These are phyloP conservation scores for Muscicapa striata DNA, from an alignment of 2,797 vertebrate genomes.

Conservation along the genomic window DNA sequence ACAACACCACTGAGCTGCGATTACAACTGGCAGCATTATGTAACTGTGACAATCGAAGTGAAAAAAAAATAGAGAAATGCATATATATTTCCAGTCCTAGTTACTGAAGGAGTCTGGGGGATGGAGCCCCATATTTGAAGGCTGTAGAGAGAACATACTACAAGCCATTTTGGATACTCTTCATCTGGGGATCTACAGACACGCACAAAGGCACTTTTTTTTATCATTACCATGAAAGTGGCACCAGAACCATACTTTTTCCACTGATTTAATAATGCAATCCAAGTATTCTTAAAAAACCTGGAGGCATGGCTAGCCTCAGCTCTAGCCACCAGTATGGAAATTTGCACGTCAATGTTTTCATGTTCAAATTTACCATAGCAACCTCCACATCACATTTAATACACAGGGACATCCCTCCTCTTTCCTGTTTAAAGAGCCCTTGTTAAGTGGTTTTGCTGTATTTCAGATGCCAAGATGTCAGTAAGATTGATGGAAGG, in stretches of 20 bases:
- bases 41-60: conserved; percentile 45
- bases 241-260: background rate
- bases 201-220: background rate
- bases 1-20: conserved; percentile 38
- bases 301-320: conserved; percentile 33
- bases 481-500: conserved; percentile 70
- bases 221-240: background rate
- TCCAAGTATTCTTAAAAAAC: conserved; percentile 25
- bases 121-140: background rate
- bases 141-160: background rate
- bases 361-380: conserved; percentile 57
- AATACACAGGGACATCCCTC: conserved; percentile 60
- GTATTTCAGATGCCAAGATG: conserved; percentile 70
- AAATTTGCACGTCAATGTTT: conserved; percentile 38
- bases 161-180: background rate
- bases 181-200: background rate
- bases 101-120: conserved; percentile 15
- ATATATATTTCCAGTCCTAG: conserved; percentile 4
- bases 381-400: conserved; percentile 67
- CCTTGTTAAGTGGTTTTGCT: conserved; percentile 69
- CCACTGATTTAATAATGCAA: background rate
- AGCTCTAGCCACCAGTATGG: conserved; percentile 9
- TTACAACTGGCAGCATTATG: conserved; percentile 57
- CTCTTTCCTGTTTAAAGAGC: conserved; percentile 67
- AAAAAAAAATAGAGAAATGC: background rate